Percentiles rank a stretch among this genome's conserved stretches.
Conservation (phyloP, 2,113 vertebrate genomes). For the Toxotes jaculatrix region DNA sequence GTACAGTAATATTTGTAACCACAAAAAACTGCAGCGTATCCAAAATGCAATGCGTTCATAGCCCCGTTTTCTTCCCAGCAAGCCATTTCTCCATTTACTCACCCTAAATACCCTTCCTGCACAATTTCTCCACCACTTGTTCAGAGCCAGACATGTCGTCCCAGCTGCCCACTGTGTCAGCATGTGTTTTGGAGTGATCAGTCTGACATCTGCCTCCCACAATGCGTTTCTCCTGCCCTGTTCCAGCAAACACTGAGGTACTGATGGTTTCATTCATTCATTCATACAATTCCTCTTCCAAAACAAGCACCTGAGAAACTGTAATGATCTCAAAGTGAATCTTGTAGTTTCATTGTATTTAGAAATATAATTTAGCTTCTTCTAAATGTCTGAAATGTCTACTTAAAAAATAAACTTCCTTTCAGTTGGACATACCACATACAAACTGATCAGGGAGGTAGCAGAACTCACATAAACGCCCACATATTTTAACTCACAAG, state of each 20-base stretch:
- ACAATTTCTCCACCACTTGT: background rate
- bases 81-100: background rate
- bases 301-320: background rate
- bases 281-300: background rate
- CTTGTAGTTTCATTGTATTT: background rate
- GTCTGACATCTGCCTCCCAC: slow-evolving; percentile 3
- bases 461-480: background rate
- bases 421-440: background rate
- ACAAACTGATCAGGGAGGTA: background rate
- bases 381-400: background rate
- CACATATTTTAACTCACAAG: slow-evolving; percentile 9
- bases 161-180: slow-evolving; percentile 11
- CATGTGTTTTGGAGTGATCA: slow-evolving; percentile 8
- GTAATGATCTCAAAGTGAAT: background rate
- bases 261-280: background rate
- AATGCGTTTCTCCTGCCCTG: background rate
- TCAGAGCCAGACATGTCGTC: background rate
- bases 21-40: background rate
- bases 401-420: background rate
- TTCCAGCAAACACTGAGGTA: background rate
- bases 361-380: background rate
- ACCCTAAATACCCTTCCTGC: background rate
- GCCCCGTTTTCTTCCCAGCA: background rate
- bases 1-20: too few relatives aligned
- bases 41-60: background rate